phyloP scores from a whole-genome alignment of 2,888 invertebrate species.

The Lithophane ornitopus region DNA sequence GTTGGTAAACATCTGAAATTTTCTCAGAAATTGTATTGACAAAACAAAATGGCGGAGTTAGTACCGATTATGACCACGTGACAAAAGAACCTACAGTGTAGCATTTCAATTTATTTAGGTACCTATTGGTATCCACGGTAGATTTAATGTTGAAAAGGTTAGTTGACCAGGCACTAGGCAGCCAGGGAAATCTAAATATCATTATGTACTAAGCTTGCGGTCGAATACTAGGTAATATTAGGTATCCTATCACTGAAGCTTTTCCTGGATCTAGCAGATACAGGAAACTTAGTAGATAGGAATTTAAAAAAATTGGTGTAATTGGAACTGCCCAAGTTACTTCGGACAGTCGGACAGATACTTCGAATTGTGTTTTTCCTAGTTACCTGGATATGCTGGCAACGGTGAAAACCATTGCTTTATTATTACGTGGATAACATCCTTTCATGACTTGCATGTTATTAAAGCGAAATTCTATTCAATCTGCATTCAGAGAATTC shows the following conservation, averaged over 20 bases:
- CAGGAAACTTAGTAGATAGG: background rate
- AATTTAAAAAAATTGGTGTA: constrained; percentile 4
- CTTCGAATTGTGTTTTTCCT: constrained; percentile 8
- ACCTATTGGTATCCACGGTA: background rate
- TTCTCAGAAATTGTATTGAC: too few species aligned
- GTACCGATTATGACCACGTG: background rate
- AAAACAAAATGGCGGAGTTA: background rate
- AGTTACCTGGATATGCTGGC: background rate
- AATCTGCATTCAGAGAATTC: constrained; percentile 31
- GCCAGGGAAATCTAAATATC: background rate
- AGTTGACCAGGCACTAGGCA: background rate
- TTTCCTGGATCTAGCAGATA: constrained; percentile 7
- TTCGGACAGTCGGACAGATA: background rate
- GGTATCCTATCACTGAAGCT: constrained; percentile 2
- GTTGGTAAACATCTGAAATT: background rate
- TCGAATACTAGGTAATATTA: background rate
- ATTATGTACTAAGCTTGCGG: background rate
- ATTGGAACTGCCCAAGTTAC: constrained; percentile 2
- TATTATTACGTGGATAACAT: constrained; percentile 21
- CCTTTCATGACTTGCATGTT: constrained; percentile 5
- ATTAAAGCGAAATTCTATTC: constrained; percentile 4
- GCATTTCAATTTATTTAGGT: background rate
- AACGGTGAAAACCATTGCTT: constrained; percentile 4
- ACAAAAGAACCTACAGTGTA: background rate
- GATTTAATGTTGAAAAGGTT: background rate